A percentile compares a stretch with the other conserved stretches of the same genome.
Evolutionary conservation across 35 echinoderm and acorn worm species (phyloP).

Genomic region (Patiria miniata): DNA sequence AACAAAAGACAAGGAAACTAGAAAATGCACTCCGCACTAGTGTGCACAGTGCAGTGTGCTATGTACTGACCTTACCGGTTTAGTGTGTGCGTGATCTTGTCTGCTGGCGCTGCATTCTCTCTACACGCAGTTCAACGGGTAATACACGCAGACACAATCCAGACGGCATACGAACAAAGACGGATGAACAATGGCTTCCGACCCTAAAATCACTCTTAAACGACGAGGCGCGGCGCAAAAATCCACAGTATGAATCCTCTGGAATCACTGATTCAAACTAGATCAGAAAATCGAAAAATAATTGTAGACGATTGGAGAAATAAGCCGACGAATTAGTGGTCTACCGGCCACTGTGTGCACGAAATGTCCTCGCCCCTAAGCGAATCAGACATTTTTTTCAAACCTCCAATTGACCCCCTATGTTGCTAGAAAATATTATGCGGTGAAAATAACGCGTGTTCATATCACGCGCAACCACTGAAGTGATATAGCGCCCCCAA

Average conservation of each 20-base stretch:
- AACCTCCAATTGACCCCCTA: conserved; percentile 22
- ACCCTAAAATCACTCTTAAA: conserved; percentile 21
- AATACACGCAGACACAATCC: conserved; percentile 33
- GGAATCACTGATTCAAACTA: conserved; percentile 43
- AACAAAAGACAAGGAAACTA: too few species aligned
- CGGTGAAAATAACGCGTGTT: too few species aligned
- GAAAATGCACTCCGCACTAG: too few species aligned
- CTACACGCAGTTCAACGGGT: conserved; percentile 5
- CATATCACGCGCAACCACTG: too few species aligned
- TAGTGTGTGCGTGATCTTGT: conserved; percentile 6
- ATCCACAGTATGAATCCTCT: conserved; percentile 44
- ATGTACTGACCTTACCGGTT: conserved; percentile 29
- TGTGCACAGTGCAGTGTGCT: not conserved
- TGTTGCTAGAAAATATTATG: conserved; percentile 52
- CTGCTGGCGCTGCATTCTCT: conserved; percentile 5
- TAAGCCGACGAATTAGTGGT: conserved; percentile 23
- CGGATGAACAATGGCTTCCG: conserved; percentile 72
- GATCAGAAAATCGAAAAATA: conserved; percentile 11
- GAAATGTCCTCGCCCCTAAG: conserved; percentile 27
- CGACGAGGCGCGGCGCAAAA: conserved; percentile 52
- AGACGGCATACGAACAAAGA: conserved; percentile 62
- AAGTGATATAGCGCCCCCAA: too few species aligned
- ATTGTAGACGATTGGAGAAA: conserved; percentile 16
- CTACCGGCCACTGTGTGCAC: conserved; percentile 28
- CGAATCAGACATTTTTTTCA: conserved; percentile 73